phyloP scores from a whole-genome alignment of 2,888 invertebrate species.

The Lasioglossum calceatum region DNA sequence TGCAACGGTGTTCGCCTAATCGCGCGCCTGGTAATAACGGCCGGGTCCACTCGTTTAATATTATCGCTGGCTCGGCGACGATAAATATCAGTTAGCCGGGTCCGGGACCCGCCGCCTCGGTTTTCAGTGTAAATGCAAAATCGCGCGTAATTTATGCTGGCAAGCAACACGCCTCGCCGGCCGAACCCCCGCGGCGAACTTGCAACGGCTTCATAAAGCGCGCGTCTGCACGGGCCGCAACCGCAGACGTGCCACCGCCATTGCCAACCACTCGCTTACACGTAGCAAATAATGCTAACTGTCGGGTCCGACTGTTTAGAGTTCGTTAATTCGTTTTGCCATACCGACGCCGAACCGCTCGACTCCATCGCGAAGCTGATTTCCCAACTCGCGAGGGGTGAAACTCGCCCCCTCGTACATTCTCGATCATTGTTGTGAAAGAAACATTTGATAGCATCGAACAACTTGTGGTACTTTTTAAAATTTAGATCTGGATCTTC shows the following conservation, averaged over 20 bases:
- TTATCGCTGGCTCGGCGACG: conserved; percentile 43
- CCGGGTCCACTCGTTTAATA: conserved; percentile 49
- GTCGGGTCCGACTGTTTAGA: conserved; percentile 42
- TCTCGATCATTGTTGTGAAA: too few relatives aligned
- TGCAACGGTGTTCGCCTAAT: conserved; percentile 36
- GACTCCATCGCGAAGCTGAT: not conserved
- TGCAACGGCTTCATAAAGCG: conserved; percentile 82
- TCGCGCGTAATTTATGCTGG: conserved; percentile 82
- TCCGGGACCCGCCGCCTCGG: conserved; percentile 62
- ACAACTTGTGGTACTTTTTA: too few relatives aligned
- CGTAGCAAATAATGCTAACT: conserved; percentile 57
- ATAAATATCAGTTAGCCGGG: conserved; percentile 70
- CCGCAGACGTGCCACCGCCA: conserved; percentile 60
- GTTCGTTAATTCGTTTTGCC: conserved; percentile 18
- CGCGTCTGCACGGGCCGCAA: conserved; percentile 29
- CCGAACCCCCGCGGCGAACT: conserved; percentile 81
- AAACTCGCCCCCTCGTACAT: too few relatives aligned
- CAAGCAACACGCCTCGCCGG: conserved; percentile 79
- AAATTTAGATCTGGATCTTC: too few relatives aligned
- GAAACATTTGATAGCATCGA: too few relatives aligned
- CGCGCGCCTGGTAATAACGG: conserved; percentile 45
- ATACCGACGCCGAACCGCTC: not conserved
- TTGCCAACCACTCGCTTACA: conserved; percentile 55
- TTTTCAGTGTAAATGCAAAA: conserved; percentile 82
- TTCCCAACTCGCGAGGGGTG: not conserved